phyloP scores from a whole-genome alignment of 2,888 invertebrate species.

The Aphodius granarius region DNA sequence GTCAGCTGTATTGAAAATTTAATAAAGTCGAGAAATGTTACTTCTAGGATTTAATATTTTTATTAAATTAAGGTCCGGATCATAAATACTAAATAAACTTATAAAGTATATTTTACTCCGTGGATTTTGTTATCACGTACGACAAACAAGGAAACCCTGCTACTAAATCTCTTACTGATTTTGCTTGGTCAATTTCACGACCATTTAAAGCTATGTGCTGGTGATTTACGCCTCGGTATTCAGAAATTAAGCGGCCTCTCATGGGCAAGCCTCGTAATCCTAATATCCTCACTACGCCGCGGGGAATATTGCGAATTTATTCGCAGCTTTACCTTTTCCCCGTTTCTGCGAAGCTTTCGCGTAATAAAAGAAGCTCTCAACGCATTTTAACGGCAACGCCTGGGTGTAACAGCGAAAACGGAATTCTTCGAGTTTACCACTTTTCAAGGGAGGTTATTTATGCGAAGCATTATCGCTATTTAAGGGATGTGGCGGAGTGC shows the following conservation, averaged over 20 bases:
- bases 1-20: not conserved
- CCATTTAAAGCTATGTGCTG: not conserved
- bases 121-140: no score
- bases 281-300: not conserved
- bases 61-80: no score
- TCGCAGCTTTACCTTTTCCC: not conserved
- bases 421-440: not conserved
- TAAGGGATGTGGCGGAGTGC: not conserved
- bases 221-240: not conserved
- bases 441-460: not conserved
- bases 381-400: not conserved
- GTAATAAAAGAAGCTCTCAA: not conserved
- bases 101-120: no score
- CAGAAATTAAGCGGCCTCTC: not conserved
- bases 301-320: not conserved
- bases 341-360: not conserved
- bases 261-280: not conserved
- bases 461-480: not conserved
- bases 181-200: not conserved
- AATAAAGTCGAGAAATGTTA: no score
- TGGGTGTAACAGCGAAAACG: not conserved
- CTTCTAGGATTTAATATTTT: no score
- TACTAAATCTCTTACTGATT: no score
- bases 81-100: no score
- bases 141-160: no score